phyloP scores from a whole-genome alignment of 2,888 invertebrate species.

The Stramonita haemastoma region DNA sequence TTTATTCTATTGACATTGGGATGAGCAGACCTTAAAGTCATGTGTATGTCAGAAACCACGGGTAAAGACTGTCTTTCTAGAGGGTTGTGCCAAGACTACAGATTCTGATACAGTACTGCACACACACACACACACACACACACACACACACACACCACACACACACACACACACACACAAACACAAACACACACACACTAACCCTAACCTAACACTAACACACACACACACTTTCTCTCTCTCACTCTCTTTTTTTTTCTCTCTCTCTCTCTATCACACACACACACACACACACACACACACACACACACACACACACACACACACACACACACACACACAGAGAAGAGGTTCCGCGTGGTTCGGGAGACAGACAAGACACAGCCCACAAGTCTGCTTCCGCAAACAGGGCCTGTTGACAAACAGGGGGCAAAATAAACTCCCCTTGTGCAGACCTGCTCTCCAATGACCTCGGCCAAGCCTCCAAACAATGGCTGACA shows the following conservation, averaged over 20 bases:
- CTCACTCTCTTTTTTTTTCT: too few species aligned
- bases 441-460: background rate
- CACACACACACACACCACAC: background rate
- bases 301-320: background rate
- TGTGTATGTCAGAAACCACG: too few species aligned
- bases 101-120: too few species aligned
- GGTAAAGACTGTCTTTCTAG: too few species aligned
- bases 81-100: too few species aligned
- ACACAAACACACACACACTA: background rate
- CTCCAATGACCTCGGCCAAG: background rate
- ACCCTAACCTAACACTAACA: background rate
- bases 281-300: background rate
- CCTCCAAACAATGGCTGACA: background rate
- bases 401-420: background rate
- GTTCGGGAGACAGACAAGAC: too few species aligned
- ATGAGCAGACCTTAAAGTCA: too few species aligned
- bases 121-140: background rate
- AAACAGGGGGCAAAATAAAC: background rate
- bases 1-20: too few species aligned
- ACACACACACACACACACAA: background rate
- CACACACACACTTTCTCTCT: background rate
- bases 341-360: background rate
- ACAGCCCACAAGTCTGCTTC: background rate
- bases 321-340: background rate
- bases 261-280: background rate